Evolutionary conservation across 2,888 invertebrate genomes (phyloP).

Genomic region (Timema podura): DNA sequence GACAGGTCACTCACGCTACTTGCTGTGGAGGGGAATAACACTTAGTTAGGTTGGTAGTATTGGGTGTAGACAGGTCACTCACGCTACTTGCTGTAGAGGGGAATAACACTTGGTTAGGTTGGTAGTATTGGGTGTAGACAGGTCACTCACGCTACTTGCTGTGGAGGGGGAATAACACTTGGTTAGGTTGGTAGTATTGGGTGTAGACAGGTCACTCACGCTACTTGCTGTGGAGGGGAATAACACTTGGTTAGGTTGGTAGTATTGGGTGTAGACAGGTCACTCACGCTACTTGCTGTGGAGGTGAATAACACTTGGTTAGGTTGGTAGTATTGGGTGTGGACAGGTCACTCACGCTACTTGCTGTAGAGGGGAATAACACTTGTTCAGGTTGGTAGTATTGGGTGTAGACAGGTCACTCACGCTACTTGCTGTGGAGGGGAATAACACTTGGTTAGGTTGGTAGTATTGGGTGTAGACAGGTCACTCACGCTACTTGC

Average conservation of each 20-base stretch:
- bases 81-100: slow-evolving; percentile 63
- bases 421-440: slow-evolving; percentile 63
- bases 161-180: slow-evolving; percentile 16
- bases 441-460: too few species aligned
- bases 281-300: slow-evolving; percentile 72
- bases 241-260: too few species aligned
- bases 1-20: slow-evolving; percentile 76
- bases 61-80: slow-evolving; percentile 67
- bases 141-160: slow-evolving; percentile 76
- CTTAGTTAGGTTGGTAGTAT: slow-evolving; percentile 30
- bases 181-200: slow-evolving; percentile 39
- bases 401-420: slow-evolving; percentile 68
- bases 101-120: too few species aligned
- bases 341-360: slow-evolving; percentile 73
- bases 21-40: slow-evolving; percentile 46
- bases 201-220: slow-evolving; percentile 67
- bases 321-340: slow-evolving; percentile 45
- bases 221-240: slow-evolving; percentile 60
- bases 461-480: slow-evolving; percentile 52
- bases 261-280: slow-evolving; percentile 59
- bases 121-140: slow-evolving; percentile 55
- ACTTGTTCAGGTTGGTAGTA: too few species aligned
- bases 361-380: slow-evolving; percentile 50
- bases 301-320: too few species aligned
- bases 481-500: slow-evolving; percentile 76